Percentiles rank a stretch among this genome's conserved stretches.
Evolutionary conservation across 1,140 invertebrate genomes (phyloP).

Genomic region (Lysiphlebus fabarum): DNA sequence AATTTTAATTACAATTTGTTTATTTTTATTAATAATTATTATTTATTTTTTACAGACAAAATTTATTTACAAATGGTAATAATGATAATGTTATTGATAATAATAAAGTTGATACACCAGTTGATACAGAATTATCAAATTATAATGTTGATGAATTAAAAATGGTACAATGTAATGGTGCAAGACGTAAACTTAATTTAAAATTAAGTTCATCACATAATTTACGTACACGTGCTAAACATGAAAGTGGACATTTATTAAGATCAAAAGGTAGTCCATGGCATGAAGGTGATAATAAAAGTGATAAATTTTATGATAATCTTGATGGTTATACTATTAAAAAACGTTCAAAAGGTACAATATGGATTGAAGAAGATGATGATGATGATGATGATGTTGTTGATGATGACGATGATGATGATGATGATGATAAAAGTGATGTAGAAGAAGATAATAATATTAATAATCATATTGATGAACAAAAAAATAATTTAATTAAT

Average conservation of each 20-base stretch:
- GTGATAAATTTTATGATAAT: constrained; percentile 48
- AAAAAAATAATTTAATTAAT: constrained; percentile 10
- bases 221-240: constrained; percentile 48
- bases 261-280: constrained; percentile 50
- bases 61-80: constrained; percentile 43
- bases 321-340: constrained; percentile 50
- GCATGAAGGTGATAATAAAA: constrained; percentile 38
- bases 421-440: not conserved
- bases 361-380: constrained; percentile 51
- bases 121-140: constrained; percentile 38
- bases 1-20: not conserved
- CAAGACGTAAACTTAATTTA: constrained; percentile 45
- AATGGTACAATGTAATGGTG: constrained; percentile 53
- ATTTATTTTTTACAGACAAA: constrained; percentile 39
- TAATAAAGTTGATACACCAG: constrained; percentile 37
- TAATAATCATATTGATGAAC: not conserved
- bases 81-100: constrained; percentile 38
- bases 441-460: constrained; percentile 10
- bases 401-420: constrained; percentile 7
- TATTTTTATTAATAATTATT: constrained; percentile 2
- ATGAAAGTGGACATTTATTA: constrained; percentile 50
- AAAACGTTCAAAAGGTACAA: constrained; percentile 50
- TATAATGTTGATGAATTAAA: constrained; percentile 43
- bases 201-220: constrained; percentile 48
- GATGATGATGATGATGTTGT: constrained; percentile 32